These are phyloP conservation scores for Gisinianus flammeolus DNA, from an alignment of 2,888 invertebrate genomes.

Conservation along the genomic window DNA sequence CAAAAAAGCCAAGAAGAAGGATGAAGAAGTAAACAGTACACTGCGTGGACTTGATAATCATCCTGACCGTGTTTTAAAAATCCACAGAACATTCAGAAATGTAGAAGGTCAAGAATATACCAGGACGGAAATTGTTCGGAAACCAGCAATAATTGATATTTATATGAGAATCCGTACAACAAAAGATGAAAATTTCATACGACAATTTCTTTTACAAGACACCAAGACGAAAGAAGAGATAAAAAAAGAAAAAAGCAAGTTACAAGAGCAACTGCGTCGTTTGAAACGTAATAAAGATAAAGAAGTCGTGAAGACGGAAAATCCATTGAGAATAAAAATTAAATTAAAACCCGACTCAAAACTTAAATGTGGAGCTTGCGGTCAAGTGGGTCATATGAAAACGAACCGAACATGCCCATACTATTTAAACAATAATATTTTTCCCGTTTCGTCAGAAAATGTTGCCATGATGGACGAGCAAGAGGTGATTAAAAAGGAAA, in stretches of 20 bases:
- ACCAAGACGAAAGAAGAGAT: conserved; percentile 98
- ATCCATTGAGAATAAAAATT: conserved; percentile 67
- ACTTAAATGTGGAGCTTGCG: conserved; percentile 96
- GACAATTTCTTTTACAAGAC: conserved; percentile 94
- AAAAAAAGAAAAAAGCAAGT: conserved; percentile 93
- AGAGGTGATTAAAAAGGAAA: conserved; percentile 77
- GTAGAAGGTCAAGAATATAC: conserved; percentile 88
- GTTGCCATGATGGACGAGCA: conserved; percentile 81
- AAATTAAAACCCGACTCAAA: conserved; percentile 89
- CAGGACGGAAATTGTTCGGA: conserved; percentile 88
- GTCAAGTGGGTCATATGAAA: conserved; percentile 78
- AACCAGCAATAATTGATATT: conserved; percentile 94
- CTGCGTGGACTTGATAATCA: conserved; percentile 64
- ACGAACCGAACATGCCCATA: conserved; percentile 98
- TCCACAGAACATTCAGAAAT: conserved; percentile 88
- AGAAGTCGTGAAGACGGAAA: conserved; percentile 60
- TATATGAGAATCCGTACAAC: conserved; percentile 96
- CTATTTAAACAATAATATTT: conserved; percentile 73
- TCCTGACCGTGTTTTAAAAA: conserved; percentile 77
- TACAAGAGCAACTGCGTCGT: conserved; percentile 93
- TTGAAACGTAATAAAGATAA: conserved; percentile 89
- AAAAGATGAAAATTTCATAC: conserved; percentile 88
- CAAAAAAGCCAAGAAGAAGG: conserved; percentile 64
- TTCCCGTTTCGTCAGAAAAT: conserved; percentile 69
- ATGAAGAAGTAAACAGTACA: conserved; percentile 66